Percentiles rank a stretch among this genome's conserved stretches.
Conservation (phyloP, 2,113 vertebrate genomes). For the Oxyruncus cristatus region DNA sequence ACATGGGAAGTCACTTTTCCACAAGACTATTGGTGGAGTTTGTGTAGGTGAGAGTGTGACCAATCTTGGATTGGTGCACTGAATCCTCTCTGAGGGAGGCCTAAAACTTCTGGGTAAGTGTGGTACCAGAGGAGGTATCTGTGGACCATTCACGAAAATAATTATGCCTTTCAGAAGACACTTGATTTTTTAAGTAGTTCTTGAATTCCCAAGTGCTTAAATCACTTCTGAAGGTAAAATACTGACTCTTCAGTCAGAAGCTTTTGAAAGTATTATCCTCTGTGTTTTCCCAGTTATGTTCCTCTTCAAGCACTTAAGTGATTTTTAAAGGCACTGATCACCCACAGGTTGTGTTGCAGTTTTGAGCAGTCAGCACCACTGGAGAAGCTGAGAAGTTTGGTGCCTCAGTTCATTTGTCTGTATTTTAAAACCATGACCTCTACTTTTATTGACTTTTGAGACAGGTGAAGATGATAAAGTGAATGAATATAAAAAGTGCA, state of each 20-base stretch:
- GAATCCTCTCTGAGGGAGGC: neutral
- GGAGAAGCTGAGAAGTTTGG: neutral
- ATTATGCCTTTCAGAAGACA: neutral
- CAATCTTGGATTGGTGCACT: neutral
- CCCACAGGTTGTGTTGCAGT: neutral
- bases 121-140: neutral
- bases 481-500: slow-evolving; percentile 13
- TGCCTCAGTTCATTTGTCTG: neutral
- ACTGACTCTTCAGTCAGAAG: neutral
- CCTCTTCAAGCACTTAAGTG: neutral
- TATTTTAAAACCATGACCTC: neutral
- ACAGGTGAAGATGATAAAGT: slow-evolving; percentile 51
- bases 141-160: neutral
- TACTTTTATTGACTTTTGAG: slow-evolving; percentile 13
- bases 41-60: neutral
- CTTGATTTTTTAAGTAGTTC: neutral
- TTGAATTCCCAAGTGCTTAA: neutral
- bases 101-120: neutral
- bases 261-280: neutral
- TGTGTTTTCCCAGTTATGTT: neutral
- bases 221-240: neutral
- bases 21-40: neutral
- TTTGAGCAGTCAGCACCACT: neutral
- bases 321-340: neutral
- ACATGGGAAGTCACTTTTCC: neutral